Evolutionary conservation across 2,888 invertebrate species (phyloP).

Genomic region (Drosophila crucigera): DNA sequence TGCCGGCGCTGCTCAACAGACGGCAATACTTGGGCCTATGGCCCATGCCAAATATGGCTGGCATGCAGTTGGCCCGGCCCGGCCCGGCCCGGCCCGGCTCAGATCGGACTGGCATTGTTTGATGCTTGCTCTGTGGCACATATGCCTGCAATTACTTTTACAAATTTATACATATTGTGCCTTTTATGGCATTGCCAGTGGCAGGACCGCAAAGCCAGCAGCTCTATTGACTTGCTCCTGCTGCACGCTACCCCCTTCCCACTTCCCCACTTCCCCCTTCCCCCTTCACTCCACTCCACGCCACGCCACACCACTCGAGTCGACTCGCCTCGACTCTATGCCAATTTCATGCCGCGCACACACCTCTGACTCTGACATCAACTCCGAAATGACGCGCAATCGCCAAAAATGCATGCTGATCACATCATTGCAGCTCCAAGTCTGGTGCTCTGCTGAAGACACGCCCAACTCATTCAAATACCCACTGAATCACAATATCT

Average conservation of each 20-base stretch:
- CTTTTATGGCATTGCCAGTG: constrained; percentile 77
- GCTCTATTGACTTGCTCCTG: constrained; percentile 61
- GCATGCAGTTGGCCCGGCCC: constrained; percentile 54
- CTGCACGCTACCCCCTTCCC: neutral
- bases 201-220: constrained; percentile 60
- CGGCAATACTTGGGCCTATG: constrained; percentile 69
- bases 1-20: constrained; percentile 46
- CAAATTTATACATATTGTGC: constrained; percentile 84
- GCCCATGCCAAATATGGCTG: constrained; percentile 69
- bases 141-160: constrained; percentile 83
- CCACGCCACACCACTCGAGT: neutral
- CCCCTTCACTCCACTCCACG: neutral
- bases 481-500: constrained; percentile 59
- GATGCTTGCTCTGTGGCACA: constrained; percentile 68
- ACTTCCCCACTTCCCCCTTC: neutral
- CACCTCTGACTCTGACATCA: constrained; percentile 54
- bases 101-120: constrained; percentile 67
- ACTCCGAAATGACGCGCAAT: constrained; percentile 77
- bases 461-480: constrained; percentile 60
- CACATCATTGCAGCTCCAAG: constrained; percentile 50
- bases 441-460: constrained; percentile 26
- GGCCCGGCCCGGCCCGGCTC: constrained; percentile 17
- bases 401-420: constrained; percentile 79
- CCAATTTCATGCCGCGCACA: neutral
- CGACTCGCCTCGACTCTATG: neutral